Evolutionary conservation across 2,797 vertebrate species (phyloP), one percentile per base, ranked within the genome.

Genomic region (Falco biarmicus): DNA sequence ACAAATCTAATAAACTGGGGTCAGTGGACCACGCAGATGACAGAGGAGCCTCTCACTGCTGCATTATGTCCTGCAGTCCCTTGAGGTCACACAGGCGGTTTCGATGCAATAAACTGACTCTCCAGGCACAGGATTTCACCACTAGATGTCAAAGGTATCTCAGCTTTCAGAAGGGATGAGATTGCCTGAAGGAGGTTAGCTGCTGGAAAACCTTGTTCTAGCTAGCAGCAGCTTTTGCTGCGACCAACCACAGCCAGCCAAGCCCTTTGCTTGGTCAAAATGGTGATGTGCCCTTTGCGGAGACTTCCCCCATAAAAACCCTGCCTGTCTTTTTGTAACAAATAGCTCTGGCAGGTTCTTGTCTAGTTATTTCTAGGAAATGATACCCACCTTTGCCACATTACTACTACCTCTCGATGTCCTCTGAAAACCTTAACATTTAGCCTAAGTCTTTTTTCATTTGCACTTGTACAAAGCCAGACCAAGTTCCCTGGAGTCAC

Each of bases 121-220:
- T 57, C 28, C 12, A 11, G 50, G 8, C 26, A 37, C 48, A 73
- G 43, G 21, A 66, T 90, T 86, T 90, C 78, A n/a, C 92, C 93
- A 86, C 96, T 96, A 97, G 95, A 89, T 93, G 91, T 96, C 95
- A 92, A 77, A 31, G 22, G 53, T 56, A 86, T 56, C 87, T 63
- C 71, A 76, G n/a, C 13, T 91, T 90, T 81, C 8, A 4, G 66
- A 91, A 65, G 25, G 5, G 25, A 84, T 60, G 45, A 6, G 29
- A 10, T 3, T 5, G 3, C n/a, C 34, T 31, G 17, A 20, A 64
- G 25, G 9, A 59, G 5, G 10, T n/a, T 43, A 26, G 15, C 57
- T 41, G 25, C 29, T 41, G 34, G 37, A 32, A 78, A 65, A 76
- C 22, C 45, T 73, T 63, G 9, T 41, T 92, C 45, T 25, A 51